Conservation (phyloP, 2,888 invertebrate species). For the Drosophila sordidula region DNA sequence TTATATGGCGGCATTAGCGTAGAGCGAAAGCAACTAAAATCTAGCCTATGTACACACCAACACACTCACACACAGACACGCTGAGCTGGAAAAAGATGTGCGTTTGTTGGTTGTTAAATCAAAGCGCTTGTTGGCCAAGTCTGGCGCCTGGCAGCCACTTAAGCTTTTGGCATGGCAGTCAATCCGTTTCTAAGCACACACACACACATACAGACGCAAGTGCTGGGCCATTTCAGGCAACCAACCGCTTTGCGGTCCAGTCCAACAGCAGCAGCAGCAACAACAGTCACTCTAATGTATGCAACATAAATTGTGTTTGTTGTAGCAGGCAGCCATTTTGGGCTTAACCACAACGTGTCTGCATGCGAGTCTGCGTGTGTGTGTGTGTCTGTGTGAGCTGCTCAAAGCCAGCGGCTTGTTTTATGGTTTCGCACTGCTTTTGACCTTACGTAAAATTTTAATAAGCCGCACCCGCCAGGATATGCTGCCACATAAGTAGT, state of each 20-base stretch:
- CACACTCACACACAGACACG: slow-evolving; percentile 13
- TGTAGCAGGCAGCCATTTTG: slow-evolving; percentile 56
- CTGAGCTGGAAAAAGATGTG: slow-evolving; percentile 12
- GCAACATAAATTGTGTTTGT: slow-evolving; percentile 73
- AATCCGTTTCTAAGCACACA: slow-evolving; percentile 71
- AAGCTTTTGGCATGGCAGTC: slow-evolving; percentile 79
- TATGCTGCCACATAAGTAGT: slow-evolving; percentile 43
- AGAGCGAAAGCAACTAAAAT: slow-evolving; percentile 48
- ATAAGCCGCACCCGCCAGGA: slow-evolving; percentile 57
- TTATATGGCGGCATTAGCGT: slow-evolving; percentile 65
- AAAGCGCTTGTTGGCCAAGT: slow-evolving; percentile 53
- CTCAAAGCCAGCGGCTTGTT: slow-evolving; percentile 78
- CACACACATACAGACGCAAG: not conserved
- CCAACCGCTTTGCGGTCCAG: slow-evolving; percentile 64
- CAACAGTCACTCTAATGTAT: slow-evolving; percentile 62
- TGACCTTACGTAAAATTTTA: slow-evolving; percentile 78
- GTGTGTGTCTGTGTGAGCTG: slow-evolving; percentile 25
- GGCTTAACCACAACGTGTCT: slow-evolving; percentile 44
- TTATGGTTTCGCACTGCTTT: slow-evolving; percentile 77
- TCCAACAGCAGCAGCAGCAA: slow-evolving; percentile 27
- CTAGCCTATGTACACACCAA: slow-evolving; percentile 21
- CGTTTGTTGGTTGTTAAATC: slow-evolving; percentile 58
- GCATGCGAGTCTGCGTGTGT: slow-evolving; percentile 22
- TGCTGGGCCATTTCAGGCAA: not conserved
- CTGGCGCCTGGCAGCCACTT: slow-evolving; percentile 65